These are phyloP conservation scores for Phenganax marumi DNA, from an alignment of 92 coral and sea anemone genomes.

Conservation along the genomic window DNA sequence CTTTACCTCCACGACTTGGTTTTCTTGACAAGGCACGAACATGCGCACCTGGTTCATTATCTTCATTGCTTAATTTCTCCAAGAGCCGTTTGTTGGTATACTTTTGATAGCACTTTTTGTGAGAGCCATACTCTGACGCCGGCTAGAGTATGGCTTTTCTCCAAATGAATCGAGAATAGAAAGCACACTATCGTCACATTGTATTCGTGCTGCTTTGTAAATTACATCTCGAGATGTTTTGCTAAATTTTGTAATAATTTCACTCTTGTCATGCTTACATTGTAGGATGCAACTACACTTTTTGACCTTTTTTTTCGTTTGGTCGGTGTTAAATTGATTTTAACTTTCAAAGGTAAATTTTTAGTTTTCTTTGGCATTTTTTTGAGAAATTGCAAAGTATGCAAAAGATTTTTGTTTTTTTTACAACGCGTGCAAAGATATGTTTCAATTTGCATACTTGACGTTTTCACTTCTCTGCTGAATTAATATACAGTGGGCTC, in stretches of 20 bases:
- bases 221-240: not conserved
- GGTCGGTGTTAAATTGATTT: no score
- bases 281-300: no score
- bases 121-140: not conserved
- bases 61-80: not conserved
- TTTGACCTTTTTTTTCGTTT: no score
- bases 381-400: no score
- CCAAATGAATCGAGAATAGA: constrained; percentile 5
- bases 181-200: not conserved
- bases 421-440: no score
- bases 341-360: no score
- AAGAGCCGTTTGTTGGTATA: not conserved
- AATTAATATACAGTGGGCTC: no score
- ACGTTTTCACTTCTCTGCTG: no score
- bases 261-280: no score
- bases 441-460: no score
- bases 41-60: not conserved
- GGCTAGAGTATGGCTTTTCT: not conserved
- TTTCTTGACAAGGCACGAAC: not conserved
- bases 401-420: no score
- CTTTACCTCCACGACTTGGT: not conserved
- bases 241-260: not conserved
- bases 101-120: constrained; percentile 6
- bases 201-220: constrained; percentile 1
- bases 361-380: no score